Percentiles rank a stretch among this genome's conserved stretches.
Conservation (phyloP, 92 coral and sea anemone species). For the Metridium senile region DNA sequence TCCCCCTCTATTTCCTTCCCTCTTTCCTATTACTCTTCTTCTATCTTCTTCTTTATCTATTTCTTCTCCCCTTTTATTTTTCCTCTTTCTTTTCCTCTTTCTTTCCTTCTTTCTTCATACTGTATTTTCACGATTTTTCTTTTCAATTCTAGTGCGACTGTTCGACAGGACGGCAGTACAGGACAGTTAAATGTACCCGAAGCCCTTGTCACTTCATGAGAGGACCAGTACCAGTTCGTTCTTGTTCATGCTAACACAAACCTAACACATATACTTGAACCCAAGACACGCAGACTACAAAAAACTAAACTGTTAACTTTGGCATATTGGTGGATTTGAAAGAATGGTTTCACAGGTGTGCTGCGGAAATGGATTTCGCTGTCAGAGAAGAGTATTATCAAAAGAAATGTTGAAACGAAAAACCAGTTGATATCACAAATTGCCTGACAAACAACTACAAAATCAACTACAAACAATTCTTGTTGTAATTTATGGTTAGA, state of each 20-base stretch:
- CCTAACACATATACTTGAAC: not conserved
- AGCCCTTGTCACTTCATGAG: slow-evolving; percentile 36
- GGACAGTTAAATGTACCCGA: slow-evolving; percentile 26
- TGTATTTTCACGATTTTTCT: too few relatives aligned
- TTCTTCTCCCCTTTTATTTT: too few relatives aligned
- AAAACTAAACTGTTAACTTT: not conserved
- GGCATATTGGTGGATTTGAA: too few relatives aligned
- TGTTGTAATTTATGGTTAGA: not conserved
- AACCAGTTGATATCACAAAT: not conserved
- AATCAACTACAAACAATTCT: too few relatives aligned
- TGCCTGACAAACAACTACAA: not conserved
- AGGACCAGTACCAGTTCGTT: slow-evolving; percentile 23
- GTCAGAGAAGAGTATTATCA: not conserved
- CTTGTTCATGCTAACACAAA: slow-evolving; percentile 10
- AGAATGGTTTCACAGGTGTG: too few relatives aligned
- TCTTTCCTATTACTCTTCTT: too few relatives aligned
- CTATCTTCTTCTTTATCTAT: too few relatives aligned
- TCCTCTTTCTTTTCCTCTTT: too few relatives aligned
- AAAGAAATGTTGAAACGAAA: not conserved
- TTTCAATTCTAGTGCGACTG: slow-evolving; percentile 28
- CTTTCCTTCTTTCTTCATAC: not conserved
- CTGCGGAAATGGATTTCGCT: not conserved
- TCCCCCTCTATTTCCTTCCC: too few relatives aligned
- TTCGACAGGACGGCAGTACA: slow-evolving; percentile 15
- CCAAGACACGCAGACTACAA: not conserved